Conservation (phyloP, 1,140 invertebrate species). For the Apis dorsata region DNA sequence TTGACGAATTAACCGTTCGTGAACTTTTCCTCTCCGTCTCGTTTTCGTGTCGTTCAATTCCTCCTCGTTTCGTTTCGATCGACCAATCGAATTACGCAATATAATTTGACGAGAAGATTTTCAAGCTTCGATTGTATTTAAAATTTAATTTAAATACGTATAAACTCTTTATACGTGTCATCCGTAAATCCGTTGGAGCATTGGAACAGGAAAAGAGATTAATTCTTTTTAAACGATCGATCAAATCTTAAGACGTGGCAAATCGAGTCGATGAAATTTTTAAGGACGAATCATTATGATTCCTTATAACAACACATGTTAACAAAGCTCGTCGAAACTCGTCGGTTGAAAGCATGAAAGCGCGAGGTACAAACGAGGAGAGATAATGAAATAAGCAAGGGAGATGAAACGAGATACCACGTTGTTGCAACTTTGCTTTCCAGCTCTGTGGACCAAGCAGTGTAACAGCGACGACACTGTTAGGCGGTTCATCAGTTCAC, state of each 20-base stretch:
- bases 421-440: constrained; percentile 61
- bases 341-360: constrained; percentile 53
- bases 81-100: neutral
- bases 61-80: neutral
- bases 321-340: constrained; percentile 17
- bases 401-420: constrained; percentile 28
- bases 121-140: too few species aligned
- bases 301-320: constrained; percentile 31
- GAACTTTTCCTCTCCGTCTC: constrained; percentile 28
- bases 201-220: too few species aligned
- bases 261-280: neutral
- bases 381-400: constrained; percentile 10
- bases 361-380: neutral
- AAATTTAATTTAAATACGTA: too few species aligned
- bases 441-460: constrained; percentile 39
- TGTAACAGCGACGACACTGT: constrained; percentile 21
- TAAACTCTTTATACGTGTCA: too few species aligned
- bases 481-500: constrained; percentile 60
- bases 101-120: too few species aligned
- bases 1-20: constrained; percentile 34
- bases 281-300: neutral
- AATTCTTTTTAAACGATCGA: too few species aligned
- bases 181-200: too few species aligned
- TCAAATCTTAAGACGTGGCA: neutral
- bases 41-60: neutral